Conservation (phyloP, 64 coral and sea anemone species). For the Montipora foliosa region DNA sequence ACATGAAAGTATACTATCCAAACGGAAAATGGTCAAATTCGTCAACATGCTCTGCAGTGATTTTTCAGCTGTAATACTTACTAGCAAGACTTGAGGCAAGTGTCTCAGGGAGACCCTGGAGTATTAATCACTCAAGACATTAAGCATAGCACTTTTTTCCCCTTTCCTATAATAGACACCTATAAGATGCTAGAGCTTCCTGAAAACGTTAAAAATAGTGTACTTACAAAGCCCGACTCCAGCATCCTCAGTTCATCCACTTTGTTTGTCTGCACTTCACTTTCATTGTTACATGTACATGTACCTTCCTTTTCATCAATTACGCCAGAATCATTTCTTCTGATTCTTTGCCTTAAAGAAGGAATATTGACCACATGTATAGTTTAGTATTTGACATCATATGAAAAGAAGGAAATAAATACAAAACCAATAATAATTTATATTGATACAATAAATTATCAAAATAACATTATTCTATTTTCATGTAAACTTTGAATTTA, state of each 20-base stretch:
- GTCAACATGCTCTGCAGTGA: not conserved
- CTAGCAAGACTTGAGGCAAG: not conserved
- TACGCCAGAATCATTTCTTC: too few species aligned
- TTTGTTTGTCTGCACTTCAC: not conserved
- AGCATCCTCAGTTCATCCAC: not conserved
- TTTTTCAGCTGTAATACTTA: not conserved
- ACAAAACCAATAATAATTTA: too few species aligned
- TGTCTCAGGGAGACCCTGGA: too few species aligned
- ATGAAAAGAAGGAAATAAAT: not conserved
- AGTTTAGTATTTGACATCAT: not conserved
- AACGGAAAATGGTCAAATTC: not conserved
- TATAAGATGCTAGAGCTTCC: not conserved
- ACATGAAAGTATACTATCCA: not conserved
- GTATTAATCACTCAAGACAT: too few species aligned
- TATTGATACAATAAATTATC: too few species aligned
- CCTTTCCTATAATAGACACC: not conserved
- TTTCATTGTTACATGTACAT: not conserved
- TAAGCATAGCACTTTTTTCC: too few species aligned
- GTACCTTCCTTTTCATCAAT: not conserved
- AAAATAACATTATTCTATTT: too few species aligned
- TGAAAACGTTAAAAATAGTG: not conserved
- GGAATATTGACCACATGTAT: not conserved
- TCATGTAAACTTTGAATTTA: too few species aligned
- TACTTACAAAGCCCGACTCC: constrained; percentile 2
- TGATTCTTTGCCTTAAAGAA: not conserved